phyloP scores from a whole-genome alignment of 2,888 invertebrate species.

The Mythimna ferrago region DNA sequence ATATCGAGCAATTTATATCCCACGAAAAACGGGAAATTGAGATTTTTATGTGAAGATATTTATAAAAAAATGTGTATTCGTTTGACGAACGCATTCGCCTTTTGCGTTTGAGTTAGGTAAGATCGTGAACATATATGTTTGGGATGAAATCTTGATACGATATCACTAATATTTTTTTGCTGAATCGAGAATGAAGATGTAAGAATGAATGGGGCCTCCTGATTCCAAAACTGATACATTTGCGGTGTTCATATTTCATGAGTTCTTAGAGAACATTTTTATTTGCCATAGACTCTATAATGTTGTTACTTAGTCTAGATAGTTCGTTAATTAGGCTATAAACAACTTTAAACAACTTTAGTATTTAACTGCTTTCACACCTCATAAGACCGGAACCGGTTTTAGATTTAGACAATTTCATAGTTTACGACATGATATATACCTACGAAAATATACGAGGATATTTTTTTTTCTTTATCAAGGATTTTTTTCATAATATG shows the following conservation, averaged over 20 bases:
- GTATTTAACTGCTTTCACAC: neutral
- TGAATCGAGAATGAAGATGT: conserved; percentile 50
- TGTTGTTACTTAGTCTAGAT: neutral
- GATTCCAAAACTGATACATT: conserved; percentile 28
- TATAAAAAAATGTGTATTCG: conserved; percentile 61
- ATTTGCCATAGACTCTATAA: neutral
- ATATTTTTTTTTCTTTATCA: too few species aligned
- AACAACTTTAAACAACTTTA: too few species aligned
- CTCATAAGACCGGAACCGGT: too few species aligned
- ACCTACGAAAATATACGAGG: too few species aligned
- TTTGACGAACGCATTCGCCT: conserved; percentile 60
- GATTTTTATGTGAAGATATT: conserved; percentile 70
- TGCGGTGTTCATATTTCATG: conserved; percentile 3
- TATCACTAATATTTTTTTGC: conserved; percentile 59
- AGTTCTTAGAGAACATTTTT: neutral
- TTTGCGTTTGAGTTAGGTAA: conserved; percentile 56
- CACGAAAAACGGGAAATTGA: conserved; percentile 74
- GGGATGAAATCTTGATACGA: conserved; percentile 60
- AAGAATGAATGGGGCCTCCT: conserved; percentile 29
- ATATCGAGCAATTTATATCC: conserved; percentile 71
- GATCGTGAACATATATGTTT: conserved; percentile 59
- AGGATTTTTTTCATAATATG: too few species aligned
- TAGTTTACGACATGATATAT: neutral
- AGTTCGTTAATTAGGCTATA: neutral
- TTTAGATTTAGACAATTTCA: too few species aligned